A percentile compares a stretch with the other conserved stretches of the same genome.
phyloP scores from a whole-genome alignment of 2,888 invertebrate species.

The Apotomis capreana region DNA sequence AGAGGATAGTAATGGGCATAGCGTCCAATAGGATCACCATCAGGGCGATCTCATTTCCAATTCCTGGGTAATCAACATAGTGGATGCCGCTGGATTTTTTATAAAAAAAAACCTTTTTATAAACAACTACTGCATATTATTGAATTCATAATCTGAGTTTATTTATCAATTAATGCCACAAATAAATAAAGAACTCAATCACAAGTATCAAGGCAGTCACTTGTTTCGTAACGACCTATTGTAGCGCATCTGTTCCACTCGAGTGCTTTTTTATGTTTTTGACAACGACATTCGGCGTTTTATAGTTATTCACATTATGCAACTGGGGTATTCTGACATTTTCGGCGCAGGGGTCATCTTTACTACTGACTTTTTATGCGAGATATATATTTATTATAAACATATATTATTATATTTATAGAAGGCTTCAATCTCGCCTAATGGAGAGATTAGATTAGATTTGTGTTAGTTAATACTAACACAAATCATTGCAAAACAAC shows the following conservation, averaged over 20 bases:
- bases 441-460: too few relatives aligned
- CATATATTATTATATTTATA: background rate
- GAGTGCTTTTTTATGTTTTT: slow-evolving; percentile 56
- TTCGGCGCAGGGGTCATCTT: background rate
- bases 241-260: slow-evolving; percentile 69
- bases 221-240: slow-evolving; percentile 68
- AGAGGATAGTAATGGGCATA: too few relatives aligned
- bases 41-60: too few relatives aligned
- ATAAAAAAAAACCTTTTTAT: too few relatives aligned
- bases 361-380: background rate
- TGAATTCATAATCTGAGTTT: background rate
- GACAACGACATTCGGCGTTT: slow-evolving; percentile 40
- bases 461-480: too few relatives aligned
- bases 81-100: too few relatives aligned
- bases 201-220: slow-evolving; percentile 30
- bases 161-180: slow-evolving; percentile 17
- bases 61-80: too few relatives aligned
- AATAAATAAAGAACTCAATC: slow-evolving; percentile 19
- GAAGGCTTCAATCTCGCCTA: too few relatives aligned
- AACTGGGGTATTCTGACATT: background rate
- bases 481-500: too few relatives aligned
- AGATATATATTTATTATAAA: background rate
- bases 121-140: background rate
- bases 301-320: slow-evolving; percentile 12
- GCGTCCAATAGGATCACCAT: too few relatives aligned